phyloP scores from a whole-genome alignment of 2,797 vertebrate genomes.

The Acanthornis magna region DNA sequence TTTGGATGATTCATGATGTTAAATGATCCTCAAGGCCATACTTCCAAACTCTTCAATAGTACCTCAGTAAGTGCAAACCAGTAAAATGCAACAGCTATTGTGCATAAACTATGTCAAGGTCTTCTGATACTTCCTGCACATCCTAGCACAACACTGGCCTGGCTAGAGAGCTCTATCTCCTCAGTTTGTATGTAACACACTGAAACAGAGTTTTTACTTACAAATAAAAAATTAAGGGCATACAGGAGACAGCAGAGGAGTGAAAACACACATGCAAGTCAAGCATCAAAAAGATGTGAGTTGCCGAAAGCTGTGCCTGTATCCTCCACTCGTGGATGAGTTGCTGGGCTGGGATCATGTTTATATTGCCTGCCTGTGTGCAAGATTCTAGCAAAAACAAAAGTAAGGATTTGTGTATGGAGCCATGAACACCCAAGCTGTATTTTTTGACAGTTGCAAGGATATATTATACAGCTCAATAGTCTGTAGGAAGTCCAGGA shows the following conservation, averaged over 20 bases:
- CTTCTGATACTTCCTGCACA: neutral
- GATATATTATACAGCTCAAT: neutral
- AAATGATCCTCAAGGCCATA: neutral
- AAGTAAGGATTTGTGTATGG: neutral
- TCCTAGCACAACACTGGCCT: neutral
- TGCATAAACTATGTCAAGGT: neutral
- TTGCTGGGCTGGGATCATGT: neutral
- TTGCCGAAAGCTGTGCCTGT: neutral
- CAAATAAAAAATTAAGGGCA: neutral
- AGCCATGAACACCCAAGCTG: neutral
- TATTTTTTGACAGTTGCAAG: neutral
- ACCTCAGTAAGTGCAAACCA: constrained; percentile 27
- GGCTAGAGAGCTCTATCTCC: neutral
- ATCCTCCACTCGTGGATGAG: neutral
- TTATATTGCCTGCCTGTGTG: neutral
- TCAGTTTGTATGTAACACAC: neutral
- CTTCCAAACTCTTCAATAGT: constrained; percentile 31
- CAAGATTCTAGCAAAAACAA: neutral
- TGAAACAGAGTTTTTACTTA: neutral
- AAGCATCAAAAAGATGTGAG: neutral
- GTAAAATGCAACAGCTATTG: constrained; percentile 12
- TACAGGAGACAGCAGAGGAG: neutral
- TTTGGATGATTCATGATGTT: constrained; percentile 49
- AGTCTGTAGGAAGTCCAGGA: neutral
- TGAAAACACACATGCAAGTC: neutral